phyloP scores from a whole-genome alignment of 2,797 vertebrate species.

The Prionace glauca region DNA sequence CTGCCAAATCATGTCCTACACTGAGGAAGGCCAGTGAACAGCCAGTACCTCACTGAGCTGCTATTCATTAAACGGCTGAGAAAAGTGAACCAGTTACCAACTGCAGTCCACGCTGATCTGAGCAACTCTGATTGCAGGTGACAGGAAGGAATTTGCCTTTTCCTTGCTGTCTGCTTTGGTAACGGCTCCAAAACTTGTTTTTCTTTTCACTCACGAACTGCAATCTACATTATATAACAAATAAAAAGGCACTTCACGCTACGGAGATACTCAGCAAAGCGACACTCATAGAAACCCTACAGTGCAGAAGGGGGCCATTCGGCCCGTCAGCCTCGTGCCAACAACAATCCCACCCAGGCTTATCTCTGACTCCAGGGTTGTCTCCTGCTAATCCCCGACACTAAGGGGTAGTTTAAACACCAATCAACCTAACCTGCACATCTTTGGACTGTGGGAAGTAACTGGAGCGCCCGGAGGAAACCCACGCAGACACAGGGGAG shows the following conservation, averaged over 20 bases:
- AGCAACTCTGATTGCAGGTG: neutral
- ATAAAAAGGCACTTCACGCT: too few relatives aligned
- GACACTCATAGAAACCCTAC: neutral
- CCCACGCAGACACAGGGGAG: too few relatives aligned
- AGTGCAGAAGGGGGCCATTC: too few relatives aligned
- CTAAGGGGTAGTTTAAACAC: too few relatives aligned
- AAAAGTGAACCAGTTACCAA: neutral
- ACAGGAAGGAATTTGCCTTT: constrained; percentile 1
- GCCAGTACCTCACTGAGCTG: constrained; percentile 1
- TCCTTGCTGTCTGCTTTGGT: constrained; percentile 15
- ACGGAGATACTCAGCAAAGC: neutral
- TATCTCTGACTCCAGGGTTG: too few relatives aligned
- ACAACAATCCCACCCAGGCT: too few relatives aligned
- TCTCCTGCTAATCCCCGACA: too few relatives aligned
- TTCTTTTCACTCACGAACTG: neutral
- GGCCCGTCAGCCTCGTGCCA: too few relatives aligned
- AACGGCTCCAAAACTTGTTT: neutral
- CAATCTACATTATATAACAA: neutral
- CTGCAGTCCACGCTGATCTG: neutral
- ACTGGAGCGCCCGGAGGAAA: too few relatives aligned
- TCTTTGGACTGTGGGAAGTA: too few relatives aligned
- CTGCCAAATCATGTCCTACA: neutral
- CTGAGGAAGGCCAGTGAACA: neutral
- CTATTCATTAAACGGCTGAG: neutral
- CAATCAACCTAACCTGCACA: too few relatives aligned